Evolutionary conservation across 1,140 invertebrate genomes (phyloP).

Genomic region (Drosophila quadrilineata): DNA sequence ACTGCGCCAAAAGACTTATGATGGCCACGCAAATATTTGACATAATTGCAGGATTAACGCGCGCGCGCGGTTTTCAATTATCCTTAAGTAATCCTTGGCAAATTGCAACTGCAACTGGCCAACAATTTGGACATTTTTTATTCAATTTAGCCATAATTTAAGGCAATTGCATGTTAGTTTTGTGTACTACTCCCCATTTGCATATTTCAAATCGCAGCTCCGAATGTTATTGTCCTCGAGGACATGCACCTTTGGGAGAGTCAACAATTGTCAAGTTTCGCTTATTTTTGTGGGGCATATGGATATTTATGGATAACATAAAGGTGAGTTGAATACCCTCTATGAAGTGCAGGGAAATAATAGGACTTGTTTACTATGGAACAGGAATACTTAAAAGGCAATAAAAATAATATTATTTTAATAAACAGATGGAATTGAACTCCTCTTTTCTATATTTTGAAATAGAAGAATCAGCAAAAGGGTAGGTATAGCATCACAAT

Average conservation of each 20-base stretch:
- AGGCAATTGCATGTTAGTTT: slow-evolving; percentile 27
- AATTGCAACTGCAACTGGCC: slow-evolving; percentile 32
- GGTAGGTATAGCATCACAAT: too few species aligned
- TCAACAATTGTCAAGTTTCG: background rate
- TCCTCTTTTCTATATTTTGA: too few species aligned
- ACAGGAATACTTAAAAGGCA: too few species aligned
- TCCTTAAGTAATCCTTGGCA: slow-evolving; percentile 36
- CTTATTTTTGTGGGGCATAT: background rate
- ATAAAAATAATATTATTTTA: too few species aligned
- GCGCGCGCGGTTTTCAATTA: slow-evolving; percentile 52
- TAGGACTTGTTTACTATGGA: too few species aligned
- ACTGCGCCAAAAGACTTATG: slow-evolving; percentile 56
- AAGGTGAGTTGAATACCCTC: too few species aligned
- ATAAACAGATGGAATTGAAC: too few species aligned
- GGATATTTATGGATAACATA: too few species aligned
- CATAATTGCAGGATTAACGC: slow-evolving; percentile 56
- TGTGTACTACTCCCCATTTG: slow-evolving; percentile 26
- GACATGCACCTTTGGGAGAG: slow-evolving; percentile 27
- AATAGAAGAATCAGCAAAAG: too few species aligned
- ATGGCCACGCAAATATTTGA: slow-evolving; percentile 51
- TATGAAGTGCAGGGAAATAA: too few species aligned
- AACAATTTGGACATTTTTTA: slow-evolving; percentile 38
- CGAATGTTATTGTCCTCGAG: slow-evolving; percentile 25
- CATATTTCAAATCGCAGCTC: slow-evolving; percentile 42
- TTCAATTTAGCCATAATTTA: slow-evolving; percentile 48